Evolutionary conservation across 2,113 vertebrate species (phyloP), one percentile per base, ranked within the genome.

Genomic region (Corythaeola cristata): DNA sequence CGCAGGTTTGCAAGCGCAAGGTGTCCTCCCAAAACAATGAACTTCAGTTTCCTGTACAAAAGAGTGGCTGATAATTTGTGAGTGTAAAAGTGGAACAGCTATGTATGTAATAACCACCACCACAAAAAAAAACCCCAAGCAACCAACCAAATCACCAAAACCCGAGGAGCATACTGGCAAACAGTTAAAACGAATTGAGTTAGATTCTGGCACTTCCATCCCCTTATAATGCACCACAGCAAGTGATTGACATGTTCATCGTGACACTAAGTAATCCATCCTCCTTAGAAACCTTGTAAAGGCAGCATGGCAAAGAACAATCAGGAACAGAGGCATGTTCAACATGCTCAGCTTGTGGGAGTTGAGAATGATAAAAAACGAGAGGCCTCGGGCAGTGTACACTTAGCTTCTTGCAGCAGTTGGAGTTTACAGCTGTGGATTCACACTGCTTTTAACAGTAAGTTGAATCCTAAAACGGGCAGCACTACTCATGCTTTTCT

Each of bases 351-450:
- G 16, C 9, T 59, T 62, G 12, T 24, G 27, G 28, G 12, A 58
- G 12, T 33, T 44, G 41, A 55, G 12, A 20, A 50, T 12, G 20
- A 63, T 1, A 32, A 67, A 72, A 72, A 79, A 23, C 3, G 15
- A 75, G 8, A 50, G 8, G 2, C 28, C 30, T 37, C 2, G 0
- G 9, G n/a, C 30, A 45, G 69, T 11, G 16, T 5, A 47, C 5
- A 8, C 10, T 17, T 56, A 2, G 6, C 35, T 56, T 50, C 15
- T 35, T 64, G 58, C 37, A 79, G 78, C 4, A 41, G 28, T 39
- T 66, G 3, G 4, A 50, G 14, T 58, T 52, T 41, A 16, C 9
- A 52, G 12, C 4, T 45, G 9, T 41, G 27, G 32, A 63, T 71
- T 67, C 41, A 75, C 5, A 4, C 9, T 27, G 35, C 8, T 85